Conservation (phyloP, 92 coral and sea anemone species). For the Parazoanthus atlanticus region DNA sequence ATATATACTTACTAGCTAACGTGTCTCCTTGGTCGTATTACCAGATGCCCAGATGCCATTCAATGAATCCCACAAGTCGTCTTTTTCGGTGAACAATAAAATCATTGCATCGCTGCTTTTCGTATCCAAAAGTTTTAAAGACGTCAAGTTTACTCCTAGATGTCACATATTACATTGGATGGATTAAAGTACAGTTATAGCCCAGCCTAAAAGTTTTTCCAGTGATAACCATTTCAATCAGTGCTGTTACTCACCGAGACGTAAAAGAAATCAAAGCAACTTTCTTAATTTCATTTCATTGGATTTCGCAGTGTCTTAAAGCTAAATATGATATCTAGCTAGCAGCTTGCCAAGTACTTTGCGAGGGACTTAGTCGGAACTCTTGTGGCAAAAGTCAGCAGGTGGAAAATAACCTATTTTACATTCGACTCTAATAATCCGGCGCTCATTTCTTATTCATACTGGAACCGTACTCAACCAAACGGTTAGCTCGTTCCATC, state of each 20-base stretch:
- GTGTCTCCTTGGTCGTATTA: too few relatives aligned
- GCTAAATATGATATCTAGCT: not conserved
- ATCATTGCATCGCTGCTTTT: not conserved
- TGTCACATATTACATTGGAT: not conserved
- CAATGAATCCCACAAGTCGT: not conserved
- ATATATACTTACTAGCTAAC: not conserved
- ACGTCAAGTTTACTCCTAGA: not conserved
- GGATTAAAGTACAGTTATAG: not conserved
- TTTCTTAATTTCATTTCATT: too few relatives aligned
- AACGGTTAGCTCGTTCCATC: not conserved
- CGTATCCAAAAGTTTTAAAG: not conserved
- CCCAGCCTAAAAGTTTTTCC: not conserved
- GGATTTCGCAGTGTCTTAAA: not conserved
- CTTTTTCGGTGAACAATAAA: not conserved
- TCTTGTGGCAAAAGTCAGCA: not conserved
- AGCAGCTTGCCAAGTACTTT: not conserved
- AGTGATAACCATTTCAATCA: too few relatives aligned
- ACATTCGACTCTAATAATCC: not conserved
- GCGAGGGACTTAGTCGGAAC: not conserved
- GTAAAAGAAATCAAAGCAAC: too few relatives aligned
- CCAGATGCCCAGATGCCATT: too few relatives aligned
- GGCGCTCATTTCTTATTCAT: constrained; percentile 6
- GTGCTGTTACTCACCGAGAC: not conserved
- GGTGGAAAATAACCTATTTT: not conserved
- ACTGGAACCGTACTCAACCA: not conserved